Percentiles rank a stretch among this genome's conserved stretches.
These are phyloP conservation scores for Dysmachus trigonus DNA, from an alignment of 2,888 invertebrate species.

Conservation along the genomic window DNA sequence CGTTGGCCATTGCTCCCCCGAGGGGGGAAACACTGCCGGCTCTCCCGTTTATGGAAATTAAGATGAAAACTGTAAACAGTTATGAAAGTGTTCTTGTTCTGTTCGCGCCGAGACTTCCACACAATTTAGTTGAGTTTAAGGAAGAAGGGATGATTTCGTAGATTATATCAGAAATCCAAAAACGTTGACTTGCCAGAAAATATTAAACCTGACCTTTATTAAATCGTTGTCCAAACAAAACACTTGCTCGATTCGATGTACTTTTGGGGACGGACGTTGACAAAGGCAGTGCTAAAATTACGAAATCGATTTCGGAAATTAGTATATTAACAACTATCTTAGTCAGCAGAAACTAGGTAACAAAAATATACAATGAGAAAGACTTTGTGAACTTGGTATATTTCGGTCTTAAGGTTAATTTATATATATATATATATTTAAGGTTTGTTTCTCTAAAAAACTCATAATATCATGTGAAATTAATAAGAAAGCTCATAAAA, in stretches of 20 bases:
- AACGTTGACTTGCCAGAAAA: not conserved
- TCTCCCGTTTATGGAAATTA: slow-evolving; percentile 26
- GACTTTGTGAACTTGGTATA: too few species aligned
- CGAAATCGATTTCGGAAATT: not conserved
- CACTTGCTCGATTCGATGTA: not conserved
- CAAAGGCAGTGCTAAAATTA: not conserved
- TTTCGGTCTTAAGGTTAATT: too few species aligned
- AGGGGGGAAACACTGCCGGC: not conserved
- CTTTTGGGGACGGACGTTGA: not conserved
- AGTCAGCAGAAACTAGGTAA: not conserved
- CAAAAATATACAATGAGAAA: too few species aligned
- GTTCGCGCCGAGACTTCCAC: not conserved
- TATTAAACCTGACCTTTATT: not conserved
- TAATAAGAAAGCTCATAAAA: too few species aligned
- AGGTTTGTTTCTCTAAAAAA: too few species aligned
- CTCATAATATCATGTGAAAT: too few species aligned
- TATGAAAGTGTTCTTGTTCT: not conserved
- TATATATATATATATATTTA: too few species aligned
- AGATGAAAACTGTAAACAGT: not conserved
- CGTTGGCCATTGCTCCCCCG: not conserved
- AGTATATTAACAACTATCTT: not conserved
- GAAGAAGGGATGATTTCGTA: not conserved
- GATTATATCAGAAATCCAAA: not conserved
- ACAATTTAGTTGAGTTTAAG: not conserved
- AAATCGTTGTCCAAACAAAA: not conserved